Evolutionary conservation across 2,888 invertebrate genomes (phyloP), one percentile per base, ranked within the genome.

Genomic region (Ethmia dodecea): DNA sequence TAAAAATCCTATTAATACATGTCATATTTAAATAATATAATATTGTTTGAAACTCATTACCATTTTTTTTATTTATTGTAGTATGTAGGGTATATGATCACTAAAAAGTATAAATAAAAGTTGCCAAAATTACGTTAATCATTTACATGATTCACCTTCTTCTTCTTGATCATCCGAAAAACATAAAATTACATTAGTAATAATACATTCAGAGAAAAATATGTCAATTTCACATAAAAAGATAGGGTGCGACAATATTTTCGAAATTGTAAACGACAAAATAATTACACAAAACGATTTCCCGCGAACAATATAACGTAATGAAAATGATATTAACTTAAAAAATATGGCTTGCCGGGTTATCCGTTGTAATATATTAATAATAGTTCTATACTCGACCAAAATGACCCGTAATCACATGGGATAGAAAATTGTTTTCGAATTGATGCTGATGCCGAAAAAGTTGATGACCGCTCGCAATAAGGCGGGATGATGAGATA

Each of bases 381-480:
- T 79, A 75, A 80, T 81, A 83, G 81, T 80, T 78, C 66, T 64
- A 66, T 68, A 63, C 69, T 60, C 61, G 62, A 52, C 63, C 66
- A 59, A 81, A 81, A 83, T 81, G 67, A 77, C 67, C 74, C 73
- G 68, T 81, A 83, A 83, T 84, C 75, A 80, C 68, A 80, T 63
- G 70, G 76, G 76, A 83, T 83, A 84, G 81, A 77, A 79, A 79
- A 83, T 84, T 79, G 71, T 81, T 80, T 80, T 69, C 62, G 67
- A 75, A 79, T 77, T 75, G 60, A 79, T 61, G 72, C 43, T 35
- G 44, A 50, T 40, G 48, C 52, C 37, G 47, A 71, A 77, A 81
- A 81, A 70, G 60, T 69, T 74, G 70, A 79, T 80, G 71, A 65
- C 50, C 54, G 52, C 55, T 69, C 73, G 56, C 75, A 75, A 78